A percentile compares a stretch with the other conserved stretches of the same genome.
These are phyloP conservation scores for Helicoverpa zea DNA, from an alignment of 1,140 invertebrate species.

Conservation along the genomic window DNA sequence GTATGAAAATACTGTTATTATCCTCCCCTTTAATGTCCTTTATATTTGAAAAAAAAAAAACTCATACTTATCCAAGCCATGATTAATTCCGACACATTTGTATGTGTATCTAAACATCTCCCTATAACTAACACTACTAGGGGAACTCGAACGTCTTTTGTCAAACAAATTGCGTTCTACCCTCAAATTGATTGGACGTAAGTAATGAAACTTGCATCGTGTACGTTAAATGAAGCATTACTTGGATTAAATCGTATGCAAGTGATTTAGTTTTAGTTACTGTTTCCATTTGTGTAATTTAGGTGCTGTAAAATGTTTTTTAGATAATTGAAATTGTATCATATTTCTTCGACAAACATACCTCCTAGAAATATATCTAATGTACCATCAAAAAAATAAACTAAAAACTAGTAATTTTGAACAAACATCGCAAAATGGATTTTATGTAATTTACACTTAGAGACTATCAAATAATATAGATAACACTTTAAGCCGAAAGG, in stretches of 20 bases:
- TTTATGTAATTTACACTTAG: no score
- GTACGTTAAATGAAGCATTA: neutral
- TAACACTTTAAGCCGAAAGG: neutral
- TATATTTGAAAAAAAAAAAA: neutral
- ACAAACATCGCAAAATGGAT: no score
- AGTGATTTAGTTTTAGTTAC: neutral
- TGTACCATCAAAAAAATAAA: no score
- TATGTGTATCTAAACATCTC: neutral
- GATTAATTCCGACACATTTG: neutral
- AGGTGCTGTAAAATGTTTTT: no score
- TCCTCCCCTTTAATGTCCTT: no score
- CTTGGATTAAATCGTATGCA: conserved; percentile 1
- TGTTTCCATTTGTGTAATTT: neutral
- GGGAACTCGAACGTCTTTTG: conserved; percentile 8
- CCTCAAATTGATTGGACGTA: conserved; percentile 8
- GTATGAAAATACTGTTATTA: no score
- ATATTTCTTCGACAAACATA: no score
- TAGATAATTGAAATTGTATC: no score
- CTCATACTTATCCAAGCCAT: neutral
- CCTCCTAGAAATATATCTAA: no score
- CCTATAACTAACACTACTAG: neutral
- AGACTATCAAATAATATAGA: conserved; percentile 20
- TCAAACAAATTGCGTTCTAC: conserved; percentile 1
- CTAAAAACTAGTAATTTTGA: no score
- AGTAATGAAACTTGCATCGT: neutral